phyloP scores from a whole-genome alignment of 2,888 invertebrate species.

The Sarcophaga subvicina region DNA sequence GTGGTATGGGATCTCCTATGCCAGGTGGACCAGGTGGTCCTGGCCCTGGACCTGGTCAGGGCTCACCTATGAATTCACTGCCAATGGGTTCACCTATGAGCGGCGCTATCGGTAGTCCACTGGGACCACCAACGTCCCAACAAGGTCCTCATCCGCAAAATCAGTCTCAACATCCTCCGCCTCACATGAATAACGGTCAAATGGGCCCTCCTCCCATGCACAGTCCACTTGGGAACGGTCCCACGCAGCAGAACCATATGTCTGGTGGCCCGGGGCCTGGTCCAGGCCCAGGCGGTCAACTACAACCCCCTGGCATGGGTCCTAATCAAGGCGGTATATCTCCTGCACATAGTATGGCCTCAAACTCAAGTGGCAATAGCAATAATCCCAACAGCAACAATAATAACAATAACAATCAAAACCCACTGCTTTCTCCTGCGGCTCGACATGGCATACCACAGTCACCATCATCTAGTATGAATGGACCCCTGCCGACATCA shows the following conservation, averaged over 20 bases:
- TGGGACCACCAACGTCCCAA: slow-evolving; percentile 78
- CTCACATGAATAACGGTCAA: slow-evolving; percentile 86
- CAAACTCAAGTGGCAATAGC: slow-evolving; percentile 73
- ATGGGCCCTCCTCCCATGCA: slow-evolving; percentile 91
- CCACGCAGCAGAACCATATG: slow-evolving; percentile 83
- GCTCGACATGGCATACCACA: slow-evolving; percentile 75
- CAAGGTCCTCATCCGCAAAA: slow-evolving; percentile 75
- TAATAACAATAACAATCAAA: slow-evolving; percentile 72
- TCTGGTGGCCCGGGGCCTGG: slow-evolving; percentile 78
- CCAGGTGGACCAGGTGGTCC: slow-evolving; percentile 83
- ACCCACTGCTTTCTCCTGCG: slow-evolving; percentile 77
- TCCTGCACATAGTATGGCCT: slow-evolving; percentile 73
- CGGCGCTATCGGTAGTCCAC: slow-evolving; percentile 88
- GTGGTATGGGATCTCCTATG: slow-evolving; percentile 88
- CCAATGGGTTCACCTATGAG: slow-evolving; percentile 88
- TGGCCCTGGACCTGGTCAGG: slow-evolving; percentile 84
- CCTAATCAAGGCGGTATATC: slow-evolving; percentile 76
- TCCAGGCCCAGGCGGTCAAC: slow-evolving; percentile 75
- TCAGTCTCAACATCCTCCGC: slow-evolving; percentile 74
- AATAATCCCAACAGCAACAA: slow-evolving; percentile 71
- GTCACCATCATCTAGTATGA: slow-evolving; percentile 78
- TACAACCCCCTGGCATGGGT: slow-evolving; percentile 67
- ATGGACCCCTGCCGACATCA: slow-evolving; percentile 83
- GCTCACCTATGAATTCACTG: slow-evolving; percentile 87
- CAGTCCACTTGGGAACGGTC: slow-evolving; percentile 86